A percentile compares a stretch with the other conserved stretches of the same genome.
Evolutionary conservation across 2,888 invertebrate genomes (phyloP).

Genomic region (Malthinus flaveolus): DNA sequence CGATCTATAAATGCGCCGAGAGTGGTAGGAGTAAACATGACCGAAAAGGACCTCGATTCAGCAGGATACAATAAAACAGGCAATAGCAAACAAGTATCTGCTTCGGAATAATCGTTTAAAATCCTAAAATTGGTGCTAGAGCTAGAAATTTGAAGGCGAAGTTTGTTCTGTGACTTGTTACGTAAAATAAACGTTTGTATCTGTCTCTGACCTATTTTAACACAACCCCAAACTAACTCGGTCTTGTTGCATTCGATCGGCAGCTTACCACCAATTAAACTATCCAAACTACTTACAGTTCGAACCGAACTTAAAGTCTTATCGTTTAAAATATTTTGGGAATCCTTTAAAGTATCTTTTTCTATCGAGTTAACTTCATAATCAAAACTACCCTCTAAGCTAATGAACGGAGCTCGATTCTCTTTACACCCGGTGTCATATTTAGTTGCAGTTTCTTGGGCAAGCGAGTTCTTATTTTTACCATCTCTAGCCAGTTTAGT

Average conservation of each 20-base stretch:
- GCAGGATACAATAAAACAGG: conserved; percentile 58
- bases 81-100: conserved; percentile 48
- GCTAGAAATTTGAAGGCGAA: conserved; percentile 59
- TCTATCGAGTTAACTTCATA: not conserved
- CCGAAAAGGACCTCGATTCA: conserved; percentile 60
- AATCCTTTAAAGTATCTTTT: conserved; percentile 4
- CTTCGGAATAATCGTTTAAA: conserved; percentile 46
- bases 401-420: not conserved
- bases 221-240: conserved; percentile 64
- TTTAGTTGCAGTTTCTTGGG: not conserved
- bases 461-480: not conserved
- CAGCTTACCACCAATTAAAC: conserved; percentile 49
- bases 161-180: conserved; percentile 60
- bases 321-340: not conserved
- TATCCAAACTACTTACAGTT: conserved; percentile 46
- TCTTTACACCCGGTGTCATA: not conserved
- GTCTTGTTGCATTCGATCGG: conserved; percentile 62
- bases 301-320: conserved; percentile 27
- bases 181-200: conserved; percentile 61
- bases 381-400: not conserved
- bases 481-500: not conserved
- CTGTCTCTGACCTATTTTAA: conserved; percentile 59
- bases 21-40: conserved; percentile 60
- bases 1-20: conserved; percentile 60
- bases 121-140: conserved; percentile 56